Conservation (phyloP, 2,797 vertebrate genomes). For the Sciurus carolinensis region DNA sequence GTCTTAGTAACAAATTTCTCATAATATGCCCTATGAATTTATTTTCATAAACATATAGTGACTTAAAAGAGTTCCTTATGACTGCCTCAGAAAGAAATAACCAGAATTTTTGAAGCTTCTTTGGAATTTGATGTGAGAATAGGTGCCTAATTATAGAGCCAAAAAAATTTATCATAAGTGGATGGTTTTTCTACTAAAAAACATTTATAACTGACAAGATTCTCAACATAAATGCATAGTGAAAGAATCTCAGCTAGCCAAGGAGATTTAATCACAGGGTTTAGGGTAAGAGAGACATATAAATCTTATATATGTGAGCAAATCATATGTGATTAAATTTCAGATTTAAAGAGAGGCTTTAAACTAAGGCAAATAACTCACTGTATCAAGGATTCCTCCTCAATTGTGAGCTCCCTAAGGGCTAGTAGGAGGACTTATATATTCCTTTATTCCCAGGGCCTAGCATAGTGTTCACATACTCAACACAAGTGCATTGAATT, state of each 20-base stretch:
- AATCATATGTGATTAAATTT: conserved; percentile 58
- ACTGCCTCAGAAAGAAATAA: conserved; percentile 1
- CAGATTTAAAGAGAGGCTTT: conserved; percentile 5
- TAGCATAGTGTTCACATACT: neutral
- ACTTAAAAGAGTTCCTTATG: conserved; percentile 31
- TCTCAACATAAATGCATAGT: conserved; percentile 38
- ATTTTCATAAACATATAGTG: neutral
- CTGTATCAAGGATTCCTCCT: neutral
- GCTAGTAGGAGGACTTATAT: neutral
- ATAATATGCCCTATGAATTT: neutral
- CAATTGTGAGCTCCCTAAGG: neutral
- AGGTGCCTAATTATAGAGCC: conserved; percentile 52
- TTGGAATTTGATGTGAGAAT: conserved; percentile 53
- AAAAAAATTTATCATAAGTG: conserved; percentile 44
- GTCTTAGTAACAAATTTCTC: conserved; percentile 21
- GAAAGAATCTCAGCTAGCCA: conserved; percentile 8
- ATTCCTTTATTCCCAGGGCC: neutral
- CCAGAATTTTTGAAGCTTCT: neutral
- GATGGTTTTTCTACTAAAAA: neutral
- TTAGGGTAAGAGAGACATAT: conserved; percentile 25
- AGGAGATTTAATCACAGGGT: conserved; percentile 2
- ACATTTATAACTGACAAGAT: neutral
- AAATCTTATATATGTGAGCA: neutral
- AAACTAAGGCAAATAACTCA: neutral
- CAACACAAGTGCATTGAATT: neutral